Conservation (phyloP, 1,140 invertebrate genomes). For the Zaprionus lachaisei region DNA sequence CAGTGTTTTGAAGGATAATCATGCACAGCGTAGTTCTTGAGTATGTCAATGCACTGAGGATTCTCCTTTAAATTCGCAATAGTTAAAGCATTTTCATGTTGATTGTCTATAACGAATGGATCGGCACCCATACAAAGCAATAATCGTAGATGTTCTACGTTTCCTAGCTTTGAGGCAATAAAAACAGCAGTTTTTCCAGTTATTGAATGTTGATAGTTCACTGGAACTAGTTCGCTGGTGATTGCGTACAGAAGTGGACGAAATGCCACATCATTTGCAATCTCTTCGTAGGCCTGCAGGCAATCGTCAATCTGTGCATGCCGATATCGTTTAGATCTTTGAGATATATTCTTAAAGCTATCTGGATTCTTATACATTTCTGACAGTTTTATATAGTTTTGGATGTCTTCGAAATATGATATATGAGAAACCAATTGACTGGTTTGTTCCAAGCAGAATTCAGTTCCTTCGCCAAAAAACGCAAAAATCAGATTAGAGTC, state of each 20-base stretch:
- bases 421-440: not conserved
- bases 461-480: constrained; percentile 64
- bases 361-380: constrained; percentile 43
- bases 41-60: constrained; percentile 57
- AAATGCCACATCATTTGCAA: constrained; percentile 85
- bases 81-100: constrained; percentile 89
- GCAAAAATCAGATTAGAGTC: constrained; percentile 31
- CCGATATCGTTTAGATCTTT: constrained; percentile 43
- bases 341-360: constrained; percentile 87
- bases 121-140: constrained; percentile 89
- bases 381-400: constrained; percentile 27
- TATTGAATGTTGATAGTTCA: constrained; percentile 88
- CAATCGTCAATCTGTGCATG: constrained; percentile 62
- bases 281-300: constrained; percentile 62
- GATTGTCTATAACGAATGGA: constrained; percentile 86
- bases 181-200: constrained; percentile 90
- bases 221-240: constrained; percentile 87
- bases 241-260: constrained; percentile 88
- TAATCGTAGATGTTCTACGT: constrained; percentile 87
- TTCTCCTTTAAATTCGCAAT: constrained; percentile 85
- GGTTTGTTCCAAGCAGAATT: constrained; percentile 15
- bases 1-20: constrained; percentile 44
- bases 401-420: constrained; percentile 59
- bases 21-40: constrained; percentile 52
- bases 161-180: constrained; percentile 88